phyloP scores from a whole-genome alignment of 2,888 invertebrate species.

The Drosophila villosipedis region DNA sequence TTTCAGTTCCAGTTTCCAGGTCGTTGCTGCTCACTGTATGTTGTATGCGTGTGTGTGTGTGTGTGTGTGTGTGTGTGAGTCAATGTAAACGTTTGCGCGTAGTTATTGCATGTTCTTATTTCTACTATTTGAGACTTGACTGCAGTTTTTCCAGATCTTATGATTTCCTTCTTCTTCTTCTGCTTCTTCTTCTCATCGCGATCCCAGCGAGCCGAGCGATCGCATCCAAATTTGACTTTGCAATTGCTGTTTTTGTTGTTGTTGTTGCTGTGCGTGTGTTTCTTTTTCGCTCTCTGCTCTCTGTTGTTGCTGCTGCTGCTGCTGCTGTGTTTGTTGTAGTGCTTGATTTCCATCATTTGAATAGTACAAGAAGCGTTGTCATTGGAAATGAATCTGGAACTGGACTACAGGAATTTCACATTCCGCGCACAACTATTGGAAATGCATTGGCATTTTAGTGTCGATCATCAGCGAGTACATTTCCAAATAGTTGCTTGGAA shows the following conservation, averaged over 20 bases:
- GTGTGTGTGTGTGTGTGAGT: slow-evolving; percentile 26
- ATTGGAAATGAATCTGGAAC: slow-evolving; percentile 48
- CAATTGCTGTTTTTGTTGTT: slow-evolving; percentile 34
- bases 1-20: slow-evolving; percentile 78
- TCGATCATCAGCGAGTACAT: slow-evolving; percentile 40
- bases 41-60: slow-evolving; percentile 29
- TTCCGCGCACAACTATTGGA: slow-evolving; percentile 36
- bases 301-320: slow-evolving; percentile 24
- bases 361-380: slow-evolving; percentile 59
- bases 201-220: slow-evolving; percentile 41
- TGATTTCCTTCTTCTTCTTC: slow-evolving; percentile 46
- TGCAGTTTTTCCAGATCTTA: slow-evolving; percentile 63
- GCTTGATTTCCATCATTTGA: slow-evolving; percentile 65
- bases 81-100: slow-evolving; percentile 51
- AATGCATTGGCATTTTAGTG: slow-evolving; percentile 57
- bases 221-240: slow-evolving; percentile 71
- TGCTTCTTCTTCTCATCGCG: slow-evolving; percentile 27
- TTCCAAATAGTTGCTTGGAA: slow-evolving; percentile 22
- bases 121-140: slow-evolving; percentile 47
- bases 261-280: slow-evolving; percentile 22
- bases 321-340: slow-evolving; percentile 17
- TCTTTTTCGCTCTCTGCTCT: slow-evolving; percentile 13
- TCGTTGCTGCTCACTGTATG: slow-evolving; percentile 45
- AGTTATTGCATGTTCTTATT: slow-evolving; percentile 64
- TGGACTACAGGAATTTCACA: slow-evolving; percentile 52